Evolutionary conservation across 2,797 vertebrate genomes (phyloP), one percentile per base, ranked within the genome.

Genomic region (Lepus oiostolus): DNA sequence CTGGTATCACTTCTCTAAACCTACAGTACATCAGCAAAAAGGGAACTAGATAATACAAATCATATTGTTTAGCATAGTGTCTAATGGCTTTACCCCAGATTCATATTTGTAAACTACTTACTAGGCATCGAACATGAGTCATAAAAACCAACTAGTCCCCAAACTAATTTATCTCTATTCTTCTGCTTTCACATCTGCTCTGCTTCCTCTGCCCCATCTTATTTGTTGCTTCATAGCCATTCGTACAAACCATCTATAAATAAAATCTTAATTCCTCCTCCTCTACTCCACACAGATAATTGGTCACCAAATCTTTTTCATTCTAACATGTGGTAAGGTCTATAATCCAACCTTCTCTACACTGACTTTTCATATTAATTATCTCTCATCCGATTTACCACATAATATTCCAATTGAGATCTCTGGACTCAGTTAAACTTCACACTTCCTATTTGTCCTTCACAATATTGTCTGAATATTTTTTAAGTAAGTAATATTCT

Each of bases 21-120:
- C n/a, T 28, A 63, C 3, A 60, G 4, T 3, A 19, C 4, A 47
- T 62, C 4, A n/a, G 22, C 89, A 85, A 75, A 75, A 72, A 65
- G 4, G 14, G 13, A 84, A 65, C 21, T 12, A 19, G 12, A 19
- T 42, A 79, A 83, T 65, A 1, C 8, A 42, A 65, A 30, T 6
- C 22, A 50, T 30, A 5, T 76, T 19, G 28, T 63, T 83, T 42
- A 70, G 16, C 28, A 75, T 3, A 71, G 54, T 80, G 16, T 83
- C 28, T n/a, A 68, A 84, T 85, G 7, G 35, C 75, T 88, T 91
- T 81, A 96, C 70, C 70, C 7, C 58, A 88, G 74, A 84, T 3
- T 77, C 60, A 24, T 30, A 58, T 84, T 52, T 87, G 54, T 58
- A 54, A 94, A 76, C 16, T 68, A 82, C 3, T 91, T 75, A 67